Percentiles rank a stretch among this genome's conserved stretches.
These are phyloP conservation scores for Addax nasomaculatus DNA, from an alignment of 2,113 vertebrate genomes.

Conservation along the genomic window DNA sequence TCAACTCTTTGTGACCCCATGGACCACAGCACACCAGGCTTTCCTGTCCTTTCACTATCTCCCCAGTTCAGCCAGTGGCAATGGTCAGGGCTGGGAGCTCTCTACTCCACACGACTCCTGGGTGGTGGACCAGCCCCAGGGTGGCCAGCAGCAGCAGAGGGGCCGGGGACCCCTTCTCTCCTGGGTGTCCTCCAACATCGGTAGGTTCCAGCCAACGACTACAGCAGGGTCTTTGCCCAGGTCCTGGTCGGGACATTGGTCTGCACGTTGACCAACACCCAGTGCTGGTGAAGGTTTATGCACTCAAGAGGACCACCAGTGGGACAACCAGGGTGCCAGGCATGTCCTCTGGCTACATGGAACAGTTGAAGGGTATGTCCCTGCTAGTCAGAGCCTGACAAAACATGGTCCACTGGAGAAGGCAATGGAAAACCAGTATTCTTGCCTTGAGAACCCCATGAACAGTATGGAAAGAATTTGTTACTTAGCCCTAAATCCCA, in stretches of 20 bases:
- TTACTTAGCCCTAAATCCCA: background rate
- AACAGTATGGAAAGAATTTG: background rate
- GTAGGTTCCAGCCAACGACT: background rate
- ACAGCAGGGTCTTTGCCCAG: background rate
- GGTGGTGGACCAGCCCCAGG: background rate
- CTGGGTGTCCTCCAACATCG: background rate
- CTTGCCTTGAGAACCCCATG: background rate
- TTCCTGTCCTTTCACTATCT: background rate
- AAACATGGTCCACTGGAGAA: background rate
- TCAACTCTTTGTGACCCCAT: background rate
- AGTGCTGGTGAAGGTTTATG: background rate
- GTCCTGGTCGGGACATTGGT: accelerated
- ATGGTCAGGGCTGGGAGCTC: background rate
- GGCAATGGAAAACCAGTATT: background rate
- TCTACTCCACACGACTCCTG: background rate
- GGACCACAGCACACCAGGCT: background rate
- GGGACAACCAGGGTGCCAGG: background rate
- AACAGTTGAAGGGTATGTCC: background rate
- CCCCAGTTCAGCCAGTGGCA: background rate
- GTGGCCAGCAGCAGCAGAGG: background rate
- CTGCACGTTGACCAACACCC: accelerated
- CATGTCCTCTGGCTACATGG: background rate
- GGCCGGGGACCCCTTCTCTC: accelerated
- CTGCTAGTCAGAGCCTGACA: background rate
- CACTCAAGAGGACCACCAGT: background rate